phyloP scores from a whole-genome alignment of 2,888 invertebrate species.

The Himalopsyche japonica region DNA sequence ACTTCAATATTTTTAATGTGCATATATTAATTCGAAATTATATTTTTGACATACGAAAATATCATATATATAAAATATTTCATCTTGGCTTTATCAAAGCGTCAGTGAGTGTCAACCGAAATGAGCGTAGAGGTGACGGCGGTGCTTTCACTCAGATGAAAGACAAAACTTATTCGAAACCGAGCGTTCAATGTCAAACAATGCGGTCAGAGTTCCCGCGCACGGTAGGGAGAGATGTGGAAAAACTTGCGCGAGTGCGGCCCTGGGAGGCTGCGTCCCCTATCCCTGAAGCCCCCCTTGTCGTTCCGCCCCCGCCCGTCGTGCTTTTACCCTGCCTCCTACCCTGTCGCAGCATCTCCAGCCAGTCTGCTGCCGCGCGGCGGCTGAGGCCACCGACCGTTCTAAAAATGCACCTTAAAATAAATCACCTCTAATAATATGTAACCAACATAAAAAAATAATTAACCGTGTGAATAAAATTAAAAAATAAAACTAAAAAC shows the following conservation, averaged over 20 bases:
- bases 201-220: not conserved
- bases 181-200: not conserved
- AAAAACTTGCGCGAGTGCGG: not conserved
- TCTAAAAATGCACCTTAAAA: constrained; percentile 40
- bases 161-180: not conserved
- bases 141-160: not conserved
- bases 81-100: not conserved
- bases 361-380: constrained; percentile 41
- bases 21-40: too few species aligned
- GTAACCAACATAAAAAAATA: constrained; percentile 36
- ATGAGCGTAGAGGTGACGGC: not conserved
- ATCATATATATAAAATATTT: too few species aligned
- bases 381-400: constrained; percentile 41
- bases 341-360: constrained; percentile 5
- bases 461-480: constrained; percentile 22
- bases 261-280: constrained; percentile 29
- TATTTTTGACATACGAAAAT: too few species aligned
- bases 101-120: not conserved
- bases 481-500: constrained; percentile 32
- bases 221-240: not conserved
- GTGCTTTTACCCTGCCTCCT: constrained; percentile 9
- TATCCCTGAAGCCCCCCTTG: constrained; percentile 1
- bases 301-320: not conserved
- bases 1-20: too few species aligned
- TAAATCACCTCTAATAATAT: constrained; percentile 36